Evolutionary conservation across 1,140 invertebrate species (phyloP), one percentile per base, ranked within the genome.

Genomic region (Drosophila bocqueti): DNA sequence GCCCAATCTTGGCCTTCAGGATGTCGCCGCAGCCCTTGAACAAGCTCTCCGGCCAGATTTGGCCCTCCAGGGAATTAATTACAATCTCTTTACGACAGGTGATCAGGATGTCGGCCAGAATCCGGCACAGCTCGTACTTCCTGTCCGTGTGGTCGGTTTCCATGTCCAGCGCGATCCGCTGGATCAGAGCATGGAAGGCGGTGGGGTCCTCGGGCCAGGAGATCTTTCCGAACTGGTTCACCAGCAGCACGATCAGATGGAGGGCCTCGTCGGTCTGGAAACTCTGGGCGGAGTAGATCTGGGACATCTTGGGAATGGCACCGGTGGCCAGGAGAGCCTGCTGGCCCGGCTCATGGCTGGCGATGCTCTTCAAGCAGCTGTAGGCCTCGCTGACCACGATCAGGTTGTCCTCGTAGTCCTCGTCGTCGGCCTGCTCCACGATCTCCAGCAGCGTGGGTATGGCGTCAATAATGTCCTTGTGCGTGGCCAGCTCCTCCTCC

Each of bases 301-400:
- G 96, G 54, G 95, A 96, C 95, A 98, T 96, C 93, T 96, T 97
- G 7, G 94, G 94, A 64, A 98, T 95, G 16, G 96, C 97, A 57
- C 96, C 96, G 18, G 96, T 94, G 66, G 96, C 95, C 46, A 97
- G 94, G 2, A 98, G 93, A 11, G 96, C 95, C 82, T 96, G 95
- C 85, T 96, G 96, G 1, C 97, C 97, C 1, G 95, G 95, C 66
- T 95, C 94, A 91, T 95, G 95, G 65, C 94, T 94, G 13, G 96
- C 96, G 58, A 98, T 96, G 73, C 95, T 95, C 90, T 97, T 96
- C 11, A 98, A 93, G 80, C 97, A 98, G 61, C 96, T 95, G 86
- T 98, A 98, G 3, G 97, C 96, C 93, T 98, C 97, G 87, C 96
- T 97, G 5, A 98, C 96, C n/a, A 97, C 95, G 65, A 97, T 97